phyloP scores from a whole-genome alignment of 2,113 vertebrate species.

The Trachemys scripta region DNA sequence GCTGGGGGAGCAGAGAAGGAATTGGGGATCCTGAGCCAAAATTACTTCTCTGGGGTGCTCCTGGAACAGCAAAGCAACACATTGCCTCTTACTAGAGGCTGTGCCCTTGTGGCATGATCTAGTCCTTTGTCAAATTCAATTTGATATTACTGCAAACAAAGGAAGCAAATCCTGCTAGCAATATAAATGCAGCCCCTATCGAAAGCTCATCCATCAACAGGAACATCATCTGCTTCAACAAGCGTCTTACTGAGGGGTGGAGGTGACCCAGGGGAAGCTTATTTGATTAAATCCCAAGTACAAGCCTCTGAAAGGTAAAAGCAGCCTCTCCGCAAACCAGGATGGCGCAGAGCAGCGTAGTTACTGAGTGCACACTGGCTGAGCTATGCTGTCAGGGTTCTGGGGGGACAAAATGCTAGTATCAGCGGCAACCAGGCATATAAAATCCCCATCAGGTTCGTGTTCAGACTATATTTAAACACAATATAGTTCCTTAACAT shows the following conservation, averaged over 20 bases:
- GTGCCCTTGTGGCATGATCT: neutral
- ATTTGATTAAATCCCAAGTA: neutral
- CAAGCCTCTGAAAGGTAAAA: conserved; percentile 5
- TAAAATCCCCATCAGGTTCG: conserved; percentile 5
- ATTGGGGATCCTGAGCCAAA: fast-evolving
- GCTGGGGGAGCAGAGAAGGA: neutral
- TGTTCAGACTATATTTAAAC: neutral
- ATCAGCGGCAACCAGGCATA: neutral
- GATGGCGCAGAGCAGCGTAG: neutral
- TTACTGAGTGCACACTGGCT: neutral
- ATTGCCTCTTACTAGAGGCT: neutral
- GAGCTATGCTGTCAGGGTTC: neutral
- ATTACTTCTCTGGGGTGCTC: neutral
- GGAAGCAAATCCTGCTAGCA: conserved; percentile 44
- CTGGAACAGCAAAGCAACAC: neutral
- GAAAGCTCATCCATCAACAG: conserved; percentile 56
- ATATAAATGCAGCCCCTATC: neutral
- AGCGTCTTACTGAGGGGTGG: neutral
- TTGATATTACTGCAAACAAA: neutral
- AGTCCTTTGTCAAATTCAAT: conserved; percentile 41
- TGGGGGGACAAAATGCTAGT: neutral
- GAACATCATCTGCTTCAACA: conserved; percentile 27
- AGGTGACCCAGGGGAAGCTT: conserved; percentile 32
- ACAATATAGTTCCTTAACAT: conserved; percentile 16
- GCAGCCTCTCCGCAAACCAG: neutral